Conservation (phyloP, 1,140 invertebrate species). For the Euura lappo region DNA sequence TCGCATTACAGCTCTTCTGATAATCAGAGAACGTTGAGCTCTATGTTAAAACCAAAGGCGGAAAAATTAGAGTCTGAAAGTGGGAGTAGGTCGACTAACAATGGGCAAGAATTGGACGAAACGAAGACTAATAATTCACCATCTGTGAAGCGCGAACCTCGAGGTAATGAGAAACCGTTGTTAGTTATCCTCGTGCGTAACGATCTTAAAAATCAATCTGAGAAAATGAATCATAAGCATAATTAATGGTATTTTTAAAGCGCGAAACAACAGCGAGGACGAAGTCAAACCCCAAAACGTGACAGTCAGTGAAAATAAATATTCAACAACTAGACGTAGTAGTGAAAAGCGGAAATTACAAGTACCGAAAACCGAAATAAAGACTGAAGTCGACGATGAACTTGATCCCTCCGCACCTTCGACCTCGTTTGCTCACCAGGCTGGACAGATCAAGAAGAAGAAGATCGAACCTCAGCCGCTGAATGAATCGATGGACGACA, state of each 20-base stretch:
- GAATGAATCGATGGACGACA: not conserved
- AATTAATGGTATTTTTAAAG: not conserved
- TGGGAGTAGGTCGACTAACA: not conserved
- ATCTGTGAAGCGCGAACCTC: not conserved
- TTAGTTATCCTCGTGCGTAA: not conserved
- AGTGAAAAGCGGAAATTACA: not conserved
- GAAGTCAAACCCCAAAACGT: too few relatives aligned
- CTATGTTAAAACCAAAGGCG: not conserved
- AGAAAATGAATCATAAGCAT: not conserved
- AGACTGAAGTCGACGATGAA: not conserved
- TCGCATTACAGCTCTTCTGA: not conserved
- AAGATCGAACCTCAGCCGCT: not conserved
- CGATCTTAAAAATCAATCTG: not conserved
- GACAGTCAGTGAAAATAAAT: not conserved
- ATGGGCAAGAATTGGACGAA: constrained; percentile 15
- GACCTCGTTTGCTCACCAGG: not conserved
- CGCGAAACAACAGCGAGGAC: not conserved
- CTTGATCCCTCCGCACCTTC: not conserved
- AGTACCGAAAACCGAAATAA: not conserved
- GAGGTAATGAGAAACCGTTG: not conserved
- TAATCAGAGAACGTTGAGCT: not conserved
- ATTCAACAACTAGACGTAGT: not conserved
- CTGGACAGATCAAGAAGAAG: not conserved
- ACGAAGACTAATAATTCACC: not conserved
- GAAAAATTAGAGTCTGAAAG: constrained; percentile 1